Conservation (phyloP, 53 echinoderm and acorn worm genomes). For the Henricia sp. region DNA sequence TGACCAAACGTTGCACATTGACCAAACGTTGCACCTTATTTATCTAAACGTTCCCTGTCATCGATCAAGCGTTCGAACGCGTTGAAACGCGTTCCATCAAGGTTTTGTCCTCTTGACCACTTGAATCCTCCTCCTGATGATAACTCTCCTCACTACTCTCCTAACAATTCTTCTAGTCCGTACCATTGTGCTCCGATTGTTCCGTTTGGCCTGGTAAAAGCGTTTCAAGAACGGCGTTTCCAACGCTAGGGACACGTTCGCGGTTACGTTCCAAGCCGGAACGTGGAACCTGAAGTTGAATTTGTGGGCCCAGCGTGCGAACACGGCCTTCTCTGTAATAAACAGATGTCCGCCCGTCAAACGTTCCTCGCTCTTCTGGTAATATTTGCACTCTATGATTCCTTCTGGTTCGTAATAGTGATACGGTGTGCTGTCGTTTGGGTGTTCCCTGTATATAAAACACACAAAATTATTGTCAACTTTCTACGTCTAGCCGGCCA, state of each 20-base stretch:
- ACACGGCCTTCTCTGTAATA: constrained; percentile 96
- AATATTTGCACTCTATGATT: constrained; percentile 81
- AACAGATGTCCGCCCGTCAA: constrained; percentile 85
- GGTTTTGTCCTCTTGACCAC: constrained; percentile 61
- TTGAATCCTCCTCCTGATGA: constrained; percentile 78
- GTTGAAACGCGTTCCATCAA: too few species aligned
- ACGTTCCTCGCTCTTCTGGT: constrained; percentile 79
- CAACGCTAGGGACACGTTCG: constrained; percentile 38
- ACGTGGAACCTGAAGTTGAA: constrained; percentile 80
- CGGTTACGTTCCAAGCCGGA: constrained; percentile 78
- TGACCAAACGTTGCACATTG: too few species aligned
- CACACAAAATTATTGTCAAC: too few species aligned
- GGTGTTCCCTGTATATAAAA: constrained; percentile 84
- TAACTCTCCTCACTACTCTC: constrained; percentile 79
- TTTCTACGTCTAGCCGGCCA: too few species aligned
- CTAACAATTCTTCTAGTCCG: constrained; percentile 68
- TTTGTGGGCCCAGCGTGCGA: constrained; percentile 90
- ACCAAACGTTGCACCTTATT: too few species aligned
- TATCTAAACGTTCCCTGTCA: too few species aligned
- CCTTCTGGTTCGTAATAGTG: constrained; percentile 88
- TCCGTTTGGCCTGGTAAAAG: constrained; percentile 83
- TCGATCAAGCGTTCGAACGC: too few species aligned
- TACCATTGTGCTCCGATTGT: constrained; percentile 58
- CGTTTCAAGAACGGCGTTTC: constrained; percentile 88
- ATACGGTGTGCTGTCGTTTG: constrained; percentile 84